Conservation (phyloP, 2,888 invertebrate species). For the Eumerus sabulonum region DNA sequence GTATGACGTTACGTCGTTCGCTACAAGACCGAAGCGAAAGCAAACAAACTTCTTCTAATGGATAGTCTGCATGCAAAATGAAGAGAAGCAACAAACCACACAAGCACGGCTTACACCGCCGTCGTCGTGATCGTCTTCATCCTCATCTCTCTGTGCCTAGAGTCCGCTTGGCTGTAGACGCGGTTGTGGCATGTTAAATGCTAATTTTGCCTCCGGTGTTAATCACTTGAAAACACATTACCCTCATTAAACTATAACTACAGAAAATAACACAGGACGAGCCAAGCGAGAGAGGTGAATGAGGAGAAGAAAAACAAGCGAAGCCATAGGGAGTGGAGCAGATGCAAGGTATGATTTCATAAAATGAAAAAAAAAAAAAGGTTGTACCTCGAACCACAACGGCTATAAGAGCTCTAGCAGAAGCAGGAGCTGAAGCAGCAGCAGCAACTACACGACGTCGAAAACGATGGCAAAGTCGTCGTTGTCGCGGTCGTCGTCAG, state of each 20-base stretch:
- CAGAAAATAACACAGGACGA: constrained; percentile 61
- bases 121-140: constrained; percentile 3
- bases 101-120: not conserved
- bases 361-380: constrained; percentile 16
- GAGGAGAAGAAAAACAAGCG: constrained; percentile 12
- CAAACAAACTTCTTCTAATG: constrained; percentile 58
- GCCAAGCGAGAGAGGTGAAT: constrained; percentile 15
- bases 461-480: not conserved
- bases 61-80: constrained; percentile 56
- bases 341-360: constrained; percentile 21
- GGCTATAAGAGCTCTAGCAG: not conserved
- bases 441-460: not conserved
- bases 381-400: no score
- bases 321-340: not conserved
- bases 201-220: constrained; percentile 69
- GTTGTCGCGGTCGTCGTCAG: no score
- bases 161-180: constrained; percentile 2
- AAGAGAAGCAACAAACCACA: constrained; percentile 6
- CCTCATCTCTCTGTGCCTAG: no score
- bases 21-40: constrained; percentile 28
- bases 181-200: constrained; percentile 64
- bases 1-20: no score
- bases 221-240: constrained; percentile 69
- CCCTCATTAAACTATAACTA: constrained; percentile 68
- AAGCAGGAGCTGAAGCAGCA: not conserved